phyloP scores from a whole-genome alignment of 1,140 invertebrate species.

The Laupala kohalensis region DNA sequence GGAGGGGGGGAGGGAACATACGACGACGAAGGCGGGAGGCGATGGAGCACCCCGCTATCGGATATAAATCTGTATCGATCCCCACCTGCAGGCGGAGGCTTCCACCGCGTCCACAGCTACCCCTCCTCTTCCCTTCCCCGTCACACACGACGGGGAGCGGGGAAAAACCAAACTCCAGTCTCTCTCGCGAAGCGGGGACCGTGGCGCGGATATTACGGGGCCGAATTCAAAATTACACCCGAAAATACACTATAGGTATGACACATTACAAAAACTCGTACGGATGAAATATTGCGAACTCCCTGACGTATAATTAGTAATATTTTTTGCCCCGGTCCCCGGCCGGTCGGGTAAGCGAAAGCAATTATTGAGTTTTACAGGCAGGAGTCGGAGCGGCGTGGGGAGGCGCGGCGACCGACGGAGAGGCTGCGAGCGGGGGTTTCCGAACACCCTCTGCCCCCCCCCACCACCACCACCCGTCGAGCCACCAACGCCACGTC shows the following conservation, averaged over 20 bases:
- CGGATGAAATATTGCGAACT: background rate
- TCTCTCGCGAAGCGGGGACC: too few species aligned
- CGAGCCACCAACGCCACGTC: too few species aligned
- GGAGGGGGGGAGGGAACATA: background rate
- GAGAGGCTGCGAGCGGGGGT: background rate
- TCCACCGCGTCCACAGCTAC: too few species aligned
- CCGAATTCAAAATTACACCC: background rate
- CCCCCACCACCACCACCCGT: too few species aligned
- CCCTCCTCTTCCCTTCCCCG: background rate
- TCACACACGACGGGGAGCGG: too few species aligned
- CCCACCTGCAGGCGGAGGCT: background rate
- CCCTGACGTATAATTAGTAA: background rate
- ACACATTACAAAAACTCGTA: background rate
- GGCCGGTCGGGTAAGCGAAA: background rate
- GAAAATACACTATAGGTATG: background rate
- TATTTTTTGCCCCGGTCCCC: background rate
- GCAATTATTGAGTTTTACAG: background rate
- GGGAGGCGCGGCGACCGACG: too few species aligned
- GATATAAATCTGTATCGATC: background rate
- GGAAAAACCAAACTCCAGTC: too few species aligned
- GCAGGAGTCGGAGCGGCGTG: background rate
- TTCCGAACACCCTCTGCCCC: background rate
- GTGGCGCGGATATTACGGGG: background rate
- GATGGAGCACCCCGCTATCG: background rate
- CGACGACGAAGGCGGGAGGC: background rate